Evolutionary conservation across 2,113 vertebrate species (phyloP), one percentile per base, ranked within the genome.

Genomic region (Eulemur macaco): DNA sequence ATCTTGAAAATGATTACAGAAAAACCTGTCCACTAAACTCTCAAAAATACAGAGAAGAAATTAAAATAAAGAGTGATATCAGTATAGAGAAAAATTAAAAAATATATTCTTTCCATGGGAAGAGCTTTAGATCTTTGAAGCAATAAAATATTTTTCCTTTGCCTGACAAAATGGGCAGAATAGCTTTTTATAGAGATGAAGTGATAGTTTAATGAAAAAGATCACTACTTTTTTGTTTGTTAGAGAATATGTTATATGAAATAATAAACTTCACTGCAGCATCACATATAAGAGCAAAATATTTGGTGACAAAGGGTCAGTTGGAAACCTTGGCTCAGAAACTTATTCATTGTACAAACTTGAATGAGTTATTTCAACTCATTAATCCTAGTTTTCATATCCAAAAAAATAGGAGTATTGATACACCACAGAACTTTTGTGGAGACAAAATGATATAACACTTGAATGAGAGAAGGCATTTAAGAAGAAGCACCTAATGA

Each of bases 321-420:
- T 23, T 93, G 45, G 80, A 84, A 86, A 89, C 45, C 18, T 78
- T 89, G 20, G 23, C 17, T 95, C 27, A 47, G 45, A 84, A 85
- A 31, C 27, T 82, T 94, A 25, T 21, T 93, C 80, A 83, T 0
- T 71, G 6, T 50, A 56, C 88, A 77, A 91, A 94, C 50, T 85
- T 91, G 34, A 82, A 68, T 78, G 39, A 91, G 1, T 68, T 90
- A 92, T 92, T 96, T 95, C 37, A 68, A 15, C 10, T 95, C 60
- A 23, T 77, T 94, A 92, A 81, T 92, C 27, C 42, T 78, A 91
- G 34, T 86, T 94, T 96, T 88, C 29, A 78, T 5, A 58, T 56
- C 56, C 78, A 74, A 69, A 91, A 91, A 91, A 92, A 92, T 86
- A 23, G 85, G 13, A 13, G 95, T 50, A 96, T 95, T 68, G 88